Base-by-base conservation (phyloP, 1,140 invertebrate genomes). In the Drosophila willistoni region DNA sequence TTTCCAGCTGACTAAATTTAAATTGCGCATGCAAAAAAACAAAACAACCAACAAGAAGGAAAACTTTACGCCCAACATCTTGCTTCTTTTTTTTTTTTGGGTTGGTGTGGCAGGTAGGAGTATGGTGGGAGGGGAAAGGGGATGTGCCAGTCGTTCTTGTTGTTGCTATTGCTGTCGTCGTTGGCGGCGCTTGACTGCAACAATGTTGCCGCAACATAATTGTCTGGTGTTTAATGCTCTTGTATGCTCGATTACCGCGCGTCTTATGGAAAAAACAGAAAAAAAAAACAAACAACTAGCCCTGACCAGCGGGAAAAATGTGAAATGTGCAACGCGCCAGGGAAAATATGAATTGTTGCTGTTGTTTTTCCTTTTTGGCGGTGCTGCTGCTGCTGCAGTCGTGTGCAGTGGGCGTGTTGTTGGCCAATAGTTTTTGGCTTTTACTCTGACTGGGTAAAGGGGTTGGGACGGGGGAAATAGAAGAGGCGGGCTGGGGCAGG, bases 181-280 rank as follows among this genome's bases (percentile, higher is more conserved):
- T 51, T 36, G 41, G 22, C 29, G 42, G 33, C 74, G 68, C 68
- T 77, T 77, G 67, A 72, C 74, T 78, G 68, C 74, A 78, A 77
- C 75, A 77, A 77, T 77, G 73, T 77, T 77, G 75, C 73, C 51
- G 74, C 73, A 77, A 42, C 75, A 77, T 77, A 77, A 77, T 77
- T 77, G 73, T 77, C 74, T 77, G 74, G 62, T 71, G 74, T 68
- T 77, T 77, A 77, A 77, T 77, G 74, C 74, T 62, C 73, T 76
- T 77, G 66, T 77, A 77, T 77, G 74, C 74, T 76, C 73, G 73
- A 77, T 77, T 77, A 77, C 74, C 74, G 68, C 73, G 39, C 56
- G 64, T 61, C 57, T 54, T 36, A 34, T 25, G 65, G 59, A 34
- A 51, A 22, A 51, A 14, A 22, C 0, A 22, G 22, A 51, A 22